Percentiles rank a stretch among this genome's conserved stretches.
These are phyloP conservation scores for Coelinius sp. DNA, from an alignment of 2,888 invertebrate genomes.

Conservation along the genomic window DNA sequence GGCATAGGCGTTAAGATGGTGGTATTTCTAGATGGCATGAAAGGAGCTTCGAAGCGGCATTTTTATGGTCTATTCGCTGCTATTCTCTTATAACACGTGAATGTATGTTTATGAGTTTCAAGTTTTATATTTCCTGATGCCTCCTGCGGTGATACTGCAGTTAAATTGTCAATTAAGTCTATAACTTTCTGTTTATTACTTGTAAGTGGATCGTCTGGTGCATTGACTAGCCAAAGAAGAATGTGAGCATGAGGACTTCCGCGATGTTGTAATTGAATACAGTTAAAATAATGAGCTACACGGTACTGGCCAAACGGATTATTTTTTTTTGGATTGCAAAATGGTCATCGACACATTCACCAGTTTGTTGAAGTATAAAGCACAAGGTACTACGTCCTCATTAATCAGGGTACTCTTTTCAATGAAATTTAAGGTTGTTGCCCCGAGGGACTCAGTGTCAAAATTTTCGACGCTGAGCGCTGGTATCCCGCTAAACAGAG, in stretches of 20 bases:
- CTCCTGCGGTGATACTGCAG: conserved; percentile 49
- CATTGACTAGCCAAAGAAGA: conserved; percentile 66
- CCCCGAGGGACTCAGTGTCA: too few species aligned
- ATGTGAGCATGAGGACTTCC: conserved; percentile 68
- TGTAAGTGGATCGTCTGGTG: conserved; percentile 46
- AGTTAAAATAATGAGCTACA: conserved; percentile 55
- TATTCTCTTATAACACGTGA: conserved; percentile 54
- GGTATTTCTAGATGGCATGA: too few species aligned
- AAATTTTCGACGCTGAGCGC: too few species aligned
- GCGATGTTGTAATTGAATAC: conserved; percentile 66
- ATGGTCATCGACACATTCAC: conserved; percentile 56
- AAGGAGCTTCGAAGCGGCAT: conserved; percentile 59
- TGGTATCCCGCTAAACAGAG: too few species aligned
- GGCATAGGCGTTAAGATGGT: too few species aligned
- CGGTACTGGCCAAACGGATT: conserved; percentile 57
- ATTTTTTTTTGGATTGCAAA: conserved; percentile 54
- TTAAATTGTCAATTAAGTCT: conserved; percentile 51
- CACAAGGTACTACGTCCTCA: conserved; percentile 57
- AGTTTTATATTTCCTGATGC: conserved; percentile 46
- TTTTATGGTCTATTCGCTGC: conserved; percentile 42
- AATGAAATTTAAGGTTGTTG: conserved; percentile 6
- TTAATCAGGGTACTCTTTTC: conserved; percentile 49
- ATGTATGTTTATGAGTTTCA: conserved; percentile 35
- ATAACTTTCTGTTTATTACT: conserved; percentile 44
- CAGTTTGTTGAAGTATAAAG: conserved; percentile 63